Evolutionary conservation across 2,797 vertebrate genomes (phyloP).

Genomic region (Acrossocheilus wenchowensis): DNA sequence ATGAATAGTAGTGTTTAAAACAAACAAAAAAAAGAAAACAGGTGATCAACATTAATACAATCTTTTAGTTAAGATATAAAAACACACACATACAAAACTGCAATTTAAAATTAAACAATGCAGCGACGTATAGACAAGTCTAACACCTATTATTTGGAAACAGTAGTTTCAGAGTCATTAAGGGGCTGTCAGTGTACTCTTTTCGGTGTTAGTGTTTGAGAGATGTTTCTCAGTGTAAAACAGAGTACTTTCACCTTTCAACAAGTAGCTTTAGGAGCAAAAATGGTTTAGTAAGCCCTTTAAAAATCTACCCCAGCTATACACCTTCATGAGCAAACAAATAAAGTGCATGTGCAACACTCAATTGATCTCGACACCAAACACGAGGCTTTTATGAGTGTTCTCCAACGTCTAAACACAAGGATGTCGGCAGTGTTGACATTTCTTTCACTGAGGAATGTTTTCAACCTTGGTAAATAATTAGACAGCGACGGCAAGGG

Average conservation of each 20-base stretch:
- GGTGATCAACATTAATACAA: conserved; percentile 81
- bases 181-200: conserved; percentile 65
- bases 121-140: conserved; percentile 78
- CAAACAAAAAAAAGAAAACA: conserved; percentile 67
- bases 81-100: conserved; percentile 82
- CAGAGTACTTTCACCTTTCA: conserved; percentile 34
- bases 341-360: conserved; percentile 82
- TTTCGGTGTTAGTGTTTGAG: conserved; percentile 67
- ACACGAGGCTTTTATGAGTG: conserved; percentile 69
- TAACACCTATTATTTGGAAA: conserved; percentile 70
- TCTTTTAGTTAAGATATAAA: conserved; percentile 85
- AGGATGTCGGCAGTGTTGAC: conserved; percentile 73
- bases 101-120: conserved; percentile 75
- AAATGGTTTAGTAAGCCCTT: conserved; percentile 53
- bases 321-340: conserved; percentile 59
- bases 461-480: conserved; percentile 79
- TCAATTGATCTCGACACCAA: conserved; percentile 71
- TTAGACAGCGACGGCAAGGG: conserved; percentile 69
- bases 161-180: conserved; percentile 71
- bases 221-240: conserved; percentile 56
- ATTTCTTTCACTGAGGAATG: conserved; percentile 72
- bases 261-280: conserved; percentile 44
- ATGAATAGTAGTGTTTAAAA: conserved; percentile 83
- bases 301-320: conserved; percentile 41
- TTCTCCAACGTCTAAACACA: conserved; percentile 56